Base-by-base conservation (phyloP, 92 coral and sea anemone species). In the Phenganax marumi region DNA sequence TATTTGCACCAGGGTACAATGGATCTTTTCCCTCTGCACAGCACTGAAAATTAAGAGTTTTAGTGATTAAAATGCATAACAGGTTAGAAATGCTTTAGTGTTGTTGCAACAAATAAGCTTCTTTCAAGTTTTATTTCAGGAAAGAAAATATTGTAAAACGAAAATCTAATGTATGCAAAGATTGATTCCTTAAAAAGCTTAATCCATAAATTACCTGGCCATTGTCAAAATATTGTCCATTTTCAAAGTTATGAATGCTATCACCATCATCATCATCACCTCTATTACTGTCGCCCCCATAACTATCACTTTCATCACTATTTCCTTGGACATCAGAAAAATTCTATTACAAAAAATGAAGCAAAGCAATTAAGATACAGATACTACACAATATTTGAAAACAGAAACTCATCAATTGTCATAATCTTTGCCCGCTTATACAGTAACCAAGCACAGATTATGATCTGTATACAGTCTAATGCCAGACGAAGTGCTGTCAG, bases 171-270 rank as follows among this genome's bases (percentile, higher is more conserved):
- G 43, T 33, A 33, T 33, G 43, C 43, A 19, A 14, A 56, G 16
- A 8, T 56, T 1, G 21, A 56, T 13, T 14, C 21, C 21, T 56
- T 56, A 14, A 56, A 56, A 14, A 56, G 16, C 17, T 19, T 56
- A 13, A 13, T 56, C 17, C 21, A 56, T 13, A 68, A 68, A 68
- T 68, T 68, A 68, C 73, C 73, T 68, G 73, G 48, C 26, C 73
- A 68, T 68, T 68, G 73, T 68, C 26, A 47, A 39, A 68, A 68
- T 68, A 19, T 10, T 19, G 26, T 16, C 73, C 43, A 33, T 33
- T 33, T 33, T 33, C 43, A 33, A 33, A 0, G 43, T 33, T 33
- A 33, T 33, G 43, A 33, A 33, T 33, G 43, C 43, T 33, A 33
- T 33, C 43, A 33, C 43, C 43, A 33, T 33, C 43, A 33, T 33